Base-by-base conservation (phyloP, 2,113 vertebrate species). In the Pygoscelis adeliae region DNA sequence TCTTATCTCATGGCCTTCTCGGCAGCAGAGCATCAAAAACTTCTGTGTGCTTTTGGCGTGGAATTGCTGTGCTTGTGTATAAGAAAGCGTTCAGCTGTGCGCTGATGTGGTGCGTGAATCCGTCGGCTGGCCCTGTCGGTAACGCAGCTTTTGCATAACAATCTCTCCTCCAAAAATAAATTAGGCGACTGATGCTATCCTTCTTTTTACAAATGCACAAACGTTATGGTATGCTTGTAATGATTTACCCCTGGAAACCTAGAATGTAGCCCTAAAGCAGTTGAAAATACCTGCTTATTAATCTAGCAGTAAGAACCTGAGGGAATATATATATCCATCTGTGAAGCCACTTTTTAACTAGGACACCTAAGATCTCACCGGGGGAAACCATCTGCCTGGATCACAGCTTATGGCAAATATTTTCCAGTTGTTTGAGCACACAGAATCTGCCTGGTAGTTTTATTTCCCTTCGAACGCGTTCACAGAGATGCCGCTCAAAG, bases 341-440 rank as follows among this genome's bases (percentile, higher is more conserved):
- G 71, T 15, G 30, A 86, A 91, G 52, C 46, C 36, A 4, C 29
- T 52, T 69, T 70, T 70, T 34, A 89, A 58, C 36, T 38, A 38
- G 76, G 84, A 50, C 81, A 55, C 67, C 62, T 79, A 15, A 49
- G 83, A 50, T 74, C 71, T 49, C 83, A 40, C 72, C 46, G 66
- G 59, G 63, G 72, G 70, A 56, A 81, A 49, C 73, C 83, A 77
- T 81, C 93, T 93, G 93, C 90, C 73, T 34, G 47, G 22, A 50
- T 85, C 71, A 18, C 34, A 19, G 17, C 66, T 62, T 56, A 22
- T 58, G 66, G 80, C 61, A 82, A 69, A 78, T 91, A 22, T 78
- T 93, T 91, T 79, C 82, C 72, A 58, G 91, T 62, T 87, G 38
- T 83, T 56, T 90, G 89, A 92, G 78, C 72, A 32, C 81, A 67